phyloP scores from a whole-genome alignment of 2,888 invertebrate species.

The Tipula helvola region DNA sequence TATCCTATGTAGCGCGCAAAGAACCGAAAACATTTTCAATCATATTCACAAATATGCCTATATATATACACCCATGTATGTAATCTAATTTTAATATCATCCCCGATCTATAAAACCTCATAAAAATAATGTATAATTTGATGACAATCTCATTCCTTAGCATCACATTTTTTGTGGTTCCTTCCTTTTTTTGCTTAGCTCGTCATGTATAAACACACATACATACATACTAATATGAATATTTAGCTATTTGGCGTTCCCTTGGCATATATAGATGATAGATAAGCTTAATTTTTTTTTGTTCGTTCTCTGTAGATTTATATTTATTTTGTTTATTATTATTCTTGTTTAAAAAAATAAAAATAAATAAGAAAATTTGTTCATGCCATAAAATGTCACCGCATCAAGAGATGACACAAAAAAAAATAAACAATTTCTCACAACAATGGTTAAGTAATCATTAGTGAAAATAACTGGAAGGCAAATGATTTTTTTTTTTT shows the following conservation, averaged over 20 bases:
- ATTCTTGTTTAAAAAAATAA: not conserved
- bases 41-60: not conserved
- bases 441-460: not conserved
- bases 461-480: not conserved
- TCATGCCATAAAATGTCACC: not conserved
- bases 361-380: not conserved
- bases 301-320: not conserved
- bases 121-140: not conserved
- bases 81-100: slow-evolving; percentile 4
- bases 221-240: too few species aligned
- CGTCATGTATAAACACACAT: not conserved
- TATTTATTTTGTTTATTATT: not conserved
- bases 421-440: not conserved
- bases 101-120: not conserved
- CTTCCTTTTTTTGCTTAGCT: not conserved
- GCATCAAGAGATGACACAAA: not conserved
- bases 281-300: not conserved
- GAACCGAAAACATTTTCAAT: not conserved
- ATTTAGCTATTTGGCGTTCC: not conserved
- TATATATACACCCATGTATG: not conserved
- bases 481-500: not conserved
- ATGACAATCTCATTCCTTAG: not conserved
- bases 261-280: not conserved
- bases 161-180: not conserved
- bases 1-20: not conserved